Conservation (phyloP, 2,888 invertebrate genomes). For the Galeruca laticollis region DNA sequence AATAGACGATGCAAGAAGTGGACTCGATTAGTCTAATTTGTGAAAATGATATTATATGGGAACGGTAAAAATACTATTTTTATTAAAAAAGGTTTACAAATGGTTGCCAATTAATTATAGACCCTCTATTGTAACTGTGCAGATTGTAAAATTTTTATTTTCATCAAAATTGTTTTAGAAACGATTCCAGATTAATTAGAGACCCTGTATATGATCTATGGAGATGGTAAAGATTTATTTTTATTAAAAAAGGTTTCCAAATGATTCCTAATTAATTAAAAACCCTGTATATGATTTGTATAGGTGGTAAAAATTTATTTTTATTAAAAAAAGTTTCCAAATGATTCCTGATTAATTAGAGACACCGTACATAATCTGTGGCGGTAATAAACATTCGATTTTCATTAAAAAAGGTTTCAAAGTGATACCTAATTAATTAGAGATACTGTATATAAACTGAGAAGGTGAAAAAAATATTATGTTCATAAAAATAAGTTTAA, state of each 20-base stretch:
- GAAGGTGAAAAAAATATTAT: background rate
- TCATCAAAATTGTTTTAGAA: background rate
- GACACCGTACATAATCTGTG: background rate
- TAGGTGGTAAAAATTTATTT: background rate
- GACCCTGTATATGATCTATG: background rate
- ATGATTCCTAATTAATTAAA: background rate
- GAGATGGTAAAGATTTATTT: background rate
- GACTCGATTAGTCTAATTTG: too few relatives aligned
- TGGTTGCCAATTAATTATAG: background rate
- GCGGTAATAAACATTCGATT: too few relatives aligned
- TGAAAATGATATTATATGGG: too few relatives aligned
- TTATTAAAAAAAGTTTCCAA: background rate
- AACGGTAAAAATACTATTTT: too few relatives aligned
- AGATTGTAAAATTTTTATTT: background rate
- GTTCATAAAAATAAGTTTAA: background rate
- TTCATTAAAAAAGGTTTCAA: slow-evolving; percentile 1
- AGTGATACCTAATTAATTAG: background rate
- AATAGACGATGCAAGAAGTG: too few relatives aligned
- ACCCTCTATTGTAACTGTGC: too few relatives aligned
- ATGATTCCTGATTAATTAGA: background rate
- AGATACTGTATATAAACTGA: too few relatives aligned
- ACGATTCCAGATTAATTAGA: background rate
- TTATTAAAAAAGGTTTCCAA: slow-evolving; percentile 5
- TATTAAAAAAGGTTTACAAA: slow-evolving; percentile 11
- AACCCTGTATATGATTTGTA: too few relatives aligned